These are phyloP conservation scores for Ptychochromis oligacanthus DNA, from an alignment of 2,113 vertebrate genomes.

Conservation along the genomic window DNA sequence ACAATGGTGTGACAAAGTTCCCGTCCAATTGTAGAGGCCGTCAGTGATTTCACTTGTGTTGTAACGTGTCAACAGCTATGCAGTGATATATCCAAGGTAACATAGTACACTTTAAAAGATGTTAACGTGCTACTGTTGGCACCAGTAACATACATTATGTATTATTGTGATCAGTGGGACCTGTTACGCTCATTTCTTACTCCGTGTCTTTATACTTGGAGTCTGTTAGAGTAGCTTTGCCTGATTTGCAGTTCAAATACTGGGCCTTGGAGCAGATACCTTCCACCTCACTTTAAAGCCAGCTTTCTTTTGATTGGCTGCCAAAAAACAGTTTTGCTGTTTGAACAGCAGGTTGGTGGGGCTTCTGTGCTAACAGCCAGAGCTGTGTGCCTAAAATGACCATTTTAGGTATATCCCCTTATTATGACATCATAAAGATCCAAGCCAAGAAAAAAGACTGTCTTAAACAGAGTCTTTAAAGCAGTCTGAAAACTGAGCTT, in stretches of 20 bases:
- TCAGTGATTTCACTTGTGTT: background rate
- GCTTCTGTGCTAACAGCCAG: no score
- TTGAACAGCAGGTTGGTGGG: no score
- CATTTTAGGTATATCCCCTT: background rate
- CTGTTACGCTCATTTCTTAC: background rate
- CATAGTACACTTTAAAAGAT: slow-evolving; percentile 9
- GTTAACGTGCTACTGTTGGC: slow-evolving; percentile 6
- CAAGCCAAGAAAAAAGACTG: no score
- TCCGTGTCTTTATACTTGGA: background rate
- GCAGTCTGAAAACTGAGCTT: background rate
- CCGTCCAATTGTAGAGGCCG: background rate
- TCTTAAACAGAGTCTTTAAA: background rate
- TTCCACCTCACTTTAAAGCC: background rate
- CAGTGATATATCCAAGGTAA: background rate
- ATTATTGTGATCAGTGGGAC: slow-evolving; percentile 12
- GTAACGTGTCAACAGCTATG: slow-evolving; percentile 3
- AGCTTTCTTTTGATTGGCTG: background rate
- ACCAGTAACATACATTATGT: slow-evolving; percentile 12
- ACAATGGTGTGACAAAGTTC: background rate
- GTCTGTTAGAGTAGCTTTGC: no score
- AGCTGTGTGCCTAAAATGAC: background rate
- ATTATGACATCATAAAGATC: background rate
- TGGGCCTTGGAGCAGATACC: background rate
- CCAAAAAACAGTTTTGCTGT: background rate
- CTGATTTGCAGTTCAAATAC: background rate